Percentiles rank a stretch among this genome's conserved stretches.
Evolutionary conservation across 2,888 invertebrate genomes (phyloP).

Genomic region (Orthonychiurus folsomi): DNA sequence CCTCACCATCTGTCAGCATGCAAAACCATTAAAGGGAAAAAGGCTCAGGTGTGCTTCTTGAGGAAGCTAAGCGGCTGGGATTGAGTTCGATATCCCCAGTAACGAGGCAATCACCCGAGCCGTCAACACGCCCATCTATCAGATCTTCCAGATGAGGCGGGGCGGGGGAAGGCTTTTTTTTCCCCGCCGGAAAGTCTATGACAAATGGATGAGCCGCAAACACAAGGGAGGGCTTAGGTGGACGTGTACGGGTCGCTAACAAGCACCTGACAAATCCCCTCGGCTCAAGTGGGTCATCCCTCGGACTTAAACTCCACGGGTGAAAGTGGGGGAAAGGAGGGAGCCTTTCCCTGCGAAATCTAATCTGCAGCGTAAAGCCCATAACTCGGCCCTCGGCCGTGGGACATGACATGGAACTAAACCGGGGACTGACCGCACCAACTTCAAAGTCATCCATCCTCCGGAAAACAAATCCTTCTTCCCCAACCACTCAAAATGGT

Average conservation of each 20-base stretch:
- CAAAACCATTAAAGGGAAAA: constrained; percentile 13
- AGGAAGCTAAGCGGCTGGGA: constrained; percentile 40
- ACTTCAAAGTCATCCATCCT: neutral
- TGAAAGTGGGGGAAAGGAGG: too few species aligned
- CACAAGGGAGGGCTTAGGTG: constrained; percentile 41
- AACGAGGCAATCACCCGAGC: constrained; percentile 41
- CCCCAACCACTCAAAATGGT: neutral
- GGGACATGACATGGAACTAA: too few species aligned
- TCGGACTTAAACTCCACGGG: constrained; percentile 16
- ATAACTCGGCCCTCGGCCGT: neutral
- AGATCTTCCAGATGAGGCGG: constrained; percentile 34
- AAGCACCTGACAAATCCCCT: constrained; percentile 41
- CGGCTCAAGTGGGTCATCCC: constrained; percentile 41
- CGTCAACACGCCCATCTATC: constrained; percentile 41
- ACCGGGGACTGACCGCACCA: neutral
- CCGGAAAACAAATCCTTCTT: neutral
- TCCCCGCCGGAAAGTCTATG: constrained; percentile 23
- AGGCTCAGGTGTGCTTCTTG: constrained; percentile 13
- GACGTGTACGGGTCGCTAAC: constrained; percentile 41
- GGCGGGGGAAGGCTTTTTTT: constrained; percentile 11
- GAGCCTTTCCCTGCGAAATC: too few species aligned
- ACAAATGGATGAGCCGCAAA: constrained; percentile 41
- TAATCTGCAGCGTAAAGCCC: neutral
- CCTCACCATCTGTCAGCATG: constrained; percentile 12
- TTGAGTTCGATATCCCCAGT: constrained; percentile 41